Base-by-base conservation (phyloP, 2,888 invertebrate genomes). In the Tachina grossa region DNA sequence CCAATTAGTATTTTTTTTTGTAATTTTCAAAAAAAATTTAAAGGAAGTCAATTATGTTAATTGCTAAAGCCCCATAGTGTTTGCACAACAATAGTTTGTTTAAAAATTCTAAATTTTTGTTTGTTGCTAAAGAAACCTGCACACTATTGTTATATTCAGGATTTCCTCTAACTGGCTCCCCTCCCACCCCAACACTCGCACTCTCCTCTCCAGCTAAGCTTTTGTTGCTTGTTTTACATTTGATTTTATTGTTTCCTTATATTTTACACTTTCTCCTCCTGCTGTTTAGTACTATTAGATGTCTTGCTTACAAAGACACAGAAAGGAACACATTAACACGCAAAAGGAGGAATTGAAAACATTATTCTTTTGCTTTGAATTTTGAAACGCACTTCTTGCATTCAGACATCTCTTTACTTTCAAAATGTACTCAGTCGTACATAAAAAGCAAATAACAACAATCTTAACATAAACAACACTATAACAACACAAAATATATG, bases 131-230 rank as follows among this genome's bases (percentile, higher is more conserved):
- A 66, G 39, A 81, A 78, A 78, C 63, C 72, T 77, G 55, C n/a
- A 78, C 63, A 59, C 82, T 82, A 82, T 85, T 85, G 45, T 85
- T 85, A 71, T 75, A 75, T 78, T 47, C 83, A 83, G 79, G 75
- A 85, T 80, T 79, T 85, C 85, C 85, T 85, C 14, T 39, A 72
- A 51, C n/a, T 81, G 22, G 47, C 22, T 51, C 1, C 22, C 43
- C 41, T 22, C 53, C 31, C 31, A 31, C 5, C 2, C 31, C 31
- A 31, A 6, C 31, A 5, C 31, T 6, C 31, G 2, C 31, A 6
- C 31, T 0, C 53, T 16, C 41, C 53, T 16, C 41, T 49, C 13
- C 13, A 59, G 16, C 14, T 14, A 59, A 72, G 19, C 49, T 71
- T 49, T 31, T 68, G 47, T 72, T 59, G 11, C 19, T 45, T 72